Conservation (phyloP, 2,113 vertebrate species). For the Crotalus tigris region DNA sequence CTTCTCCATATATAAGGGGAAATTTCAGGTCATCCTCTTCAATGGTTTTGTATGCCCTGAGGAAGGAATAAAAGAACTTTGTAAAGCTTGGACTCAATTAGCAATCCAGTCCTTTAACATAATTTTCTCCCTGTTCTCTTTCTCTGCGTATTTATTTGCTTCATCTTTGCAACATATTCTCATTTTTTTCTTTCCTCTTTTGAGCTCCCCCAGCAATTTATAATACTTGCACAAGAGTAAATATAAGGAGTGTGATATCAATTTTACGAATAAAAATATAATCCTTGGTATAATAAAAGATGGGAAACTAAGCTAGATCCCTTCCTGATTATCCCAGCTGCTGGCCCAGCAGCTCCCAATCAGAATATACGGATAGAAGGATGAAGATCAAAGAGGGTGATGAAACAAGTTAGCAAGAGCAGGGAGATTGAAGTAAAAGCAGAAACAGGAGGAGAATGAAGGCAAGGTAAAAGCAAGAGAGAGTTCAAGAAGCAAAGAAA, state of each 20-base stretch:
- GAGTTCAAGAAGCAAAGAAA: not conserved
- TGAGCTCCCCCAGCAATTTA: not conserved
- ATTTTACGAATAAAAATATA: not conserved
- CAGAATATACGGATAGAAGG: not conserved
- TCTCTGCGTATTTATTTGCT: constrained; percentile 13
- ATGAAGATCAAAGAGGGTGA: not conserved
- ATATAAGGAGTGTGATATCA: not conserved
- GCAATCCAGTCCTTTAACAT: constrained; percentile 52
- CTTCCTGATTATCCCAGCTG: not conserved
- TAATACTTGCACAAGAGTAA: constrained; percentile 5
- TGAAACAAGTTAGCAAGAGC: not conserved
- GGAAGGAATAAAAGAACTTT: constrained; percentile 64
- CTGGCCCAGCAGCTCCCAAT: not conserved
- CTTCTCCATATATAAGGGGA: constrained; percentile 84
- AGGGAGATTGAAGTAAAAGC: not conserved
- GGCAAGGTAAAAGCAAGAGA: constrained; percentile 26
- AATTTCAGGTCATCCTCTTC: constrained; percentile 86
- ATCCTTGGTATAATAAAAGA: not conserved
- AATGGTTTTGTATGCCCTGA: constrained; percentile 87
- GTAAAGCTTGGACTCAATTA: constrained; percentile 59
- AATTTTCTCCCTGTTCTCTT: not conserved
- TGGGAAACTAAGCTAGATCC: constrained; percentile 9
- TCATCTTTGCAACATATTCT: not conserved
- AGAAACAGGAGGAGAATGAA: fast-evolving
- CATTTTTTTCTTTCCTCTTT: not conserved